Evolutionary conservation across 2,888 invertebrate genomes (phyloP).

Genomic region (Caenorhabditis imperialis): DNA sequence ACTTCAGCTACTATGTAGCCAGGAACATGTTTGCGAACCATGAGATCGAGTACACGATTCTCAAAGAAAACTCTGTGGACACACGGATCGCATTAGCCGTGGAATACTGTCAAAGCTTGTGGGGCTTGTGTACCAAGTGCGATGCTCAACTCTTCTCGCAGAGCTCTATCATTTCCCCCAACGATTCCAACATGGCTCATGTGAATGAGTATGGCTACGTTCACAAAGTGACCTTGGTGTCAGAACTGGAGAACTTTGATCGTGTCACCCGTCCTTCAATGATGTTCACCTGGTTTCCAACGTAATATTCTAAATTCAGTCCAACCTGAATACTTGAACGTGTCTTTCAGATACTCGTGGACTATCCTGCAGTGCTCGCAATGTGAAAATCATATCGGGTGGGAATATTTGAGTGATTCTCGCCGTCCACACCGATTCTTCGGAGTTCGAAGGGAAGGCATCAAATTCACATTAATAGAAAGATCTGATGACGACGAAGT

Average conservation of each 20-base stretch:
- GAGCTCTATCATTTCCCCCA: slow-evolving; percentile 4
- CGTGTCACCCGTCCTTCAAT: neutral
- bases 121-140: slow-evolving; percentile 9
- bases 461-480: slow-evolving; percentile 10
- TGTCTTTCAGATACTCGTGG: slow-evolving; percentile 46
- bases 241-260: slow-evolving; percentile 1
- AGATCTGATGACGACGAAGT: too few species aligned
- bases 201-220: slow-evolving; percentile 32
- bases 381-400: slow-evolving; percentile 32
- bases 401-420: slow-evolving; percentile 27
- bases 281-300: slow-evolving; percentile 48
- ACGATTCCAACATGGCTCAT: slow-evolving; percentile 18
- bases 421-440: slow-evolving; percentile 16
- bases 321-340: too few species aligned
- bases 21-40: slow-evolving; percentile 3
- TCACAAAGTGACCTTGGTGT: slow-evolving; percentile 25
- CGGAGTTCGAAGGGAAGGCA: slow-evolving; percentile 29
- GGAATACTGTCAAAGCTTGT: slow-evolving; percentile 6
- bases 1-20: slow-evolving; percentile 29
- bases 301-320: slow-evolving; percentile 2
- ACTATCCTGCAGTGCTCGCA: slow-evolving; percentile 21
- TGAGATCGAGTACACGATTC: slow-evolving; percentile 13
- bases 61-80: slow-evolving; percentile 27
- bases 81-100: slow-evolving; percentile 16
- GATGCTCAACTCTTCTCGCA: slow-evolving; percentile 1